Conservation (phyloP, 2,888 invertebrate species). For the Aleiodes leptofemur region DNA sequence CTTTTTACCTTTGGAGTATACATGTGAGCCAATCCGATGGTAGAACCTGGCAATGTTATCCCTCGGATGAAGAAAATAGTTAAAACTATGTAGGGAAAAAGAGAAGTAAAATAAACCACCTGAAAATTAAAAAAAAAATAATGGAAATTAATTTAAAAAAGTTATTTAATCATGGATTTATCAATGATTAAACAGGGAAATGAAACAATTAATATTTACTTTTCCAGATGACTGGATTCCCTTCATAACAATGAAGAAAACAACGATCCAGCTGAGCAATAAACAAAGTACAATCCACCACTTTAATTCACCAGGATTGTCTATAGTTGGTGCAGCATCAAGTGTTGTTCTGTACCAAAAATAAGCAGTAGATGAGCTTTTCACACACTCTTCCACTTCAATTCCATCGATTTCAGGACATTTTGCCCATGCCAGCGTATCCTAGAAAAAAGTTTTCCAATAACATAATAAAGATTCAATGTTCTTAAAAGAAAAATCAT, state of each 20-base stretch:
- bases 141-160: conserved; percentile 10
- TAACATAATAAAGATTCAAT: background rate
- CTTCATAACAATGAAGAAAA: conserved; percentile 97
- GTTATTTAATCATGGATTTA: background rate
- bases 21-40: conserved; percentile 92
- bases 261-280: conserved; percentile 91
- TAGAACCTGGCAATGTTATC: conserved; percentile 90
- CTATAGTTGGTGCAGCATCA: conserved; percentile 91
- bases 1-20: conserved; percentile 89
- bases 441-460: conserved; percentile 75
- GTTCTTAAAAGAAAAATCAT: background rate
- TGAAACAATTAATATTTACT: conserved; percentile 76
- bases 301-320: conserved; percentile 88
- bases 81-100: conserved; percentile 95
- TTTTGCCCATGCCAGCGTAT: conserved; percentile 88
- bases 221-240: conserved; percentile 97
- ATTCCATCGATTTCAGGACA: conserved; percentile 83
- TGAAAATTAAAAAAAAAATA: conserved; percentile 71
- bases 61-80: conserved; percentile 96
- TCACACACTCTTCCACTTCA: conserved; percentile 88
- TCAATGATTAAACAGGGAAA: background rate
- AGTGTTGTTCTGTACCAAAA: conserved; percentile 95
- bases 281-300: conserved; percentile 96
- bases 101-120: conserved; percentile 96
- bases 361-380: conserved; percentile 92